phyloP scores from a whole-genome alignment of 2,113 vertebrate species.

The Pristiophorus japonicus region DNA sequence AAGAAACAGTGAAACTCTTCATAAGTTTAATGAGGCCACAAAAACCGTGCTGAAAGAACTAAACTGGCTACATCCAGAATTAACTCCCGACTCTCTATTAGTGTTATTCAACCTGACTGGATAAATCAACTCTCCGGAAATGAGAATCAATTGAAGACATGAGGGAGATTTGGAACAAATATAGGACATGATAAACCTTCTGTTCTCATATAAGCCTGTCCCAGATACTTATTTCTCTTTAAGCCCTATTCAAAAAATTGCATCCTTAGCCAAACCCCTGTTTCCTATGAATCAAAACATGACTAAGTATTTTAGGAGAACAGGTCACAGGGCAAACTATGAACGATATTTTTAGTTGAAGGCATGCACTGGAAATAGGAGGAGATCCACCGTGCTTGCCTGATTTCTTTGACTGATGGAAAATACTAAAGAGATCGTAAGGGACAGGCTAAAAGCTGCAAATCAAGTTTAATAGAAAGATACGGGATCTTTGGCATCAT shows the following conservation, averaged over 20 bases:
- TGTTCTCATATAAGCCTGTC: not conserved
- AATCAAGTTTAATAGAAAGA: not conserved
- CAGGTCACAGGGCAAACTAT: not conserved
- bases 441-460: not conserved
- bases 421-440: not conserved
- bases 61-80: not conserved
- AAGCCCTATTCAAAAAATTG: too few species aligned
- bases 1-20: not conserved
- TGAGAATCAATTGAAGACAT: not conserved
- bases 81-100: not conserved
- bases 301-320: not conserved
- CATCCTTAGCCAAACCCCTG: not conserved
- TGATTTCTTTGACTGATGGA: not conserved
- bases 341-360: not conserved
- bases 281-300: not conserved
- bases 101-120: not conserved
- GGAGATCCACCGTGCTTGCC: not conserved
- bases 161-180: not conserved
- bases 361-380: not conserved
- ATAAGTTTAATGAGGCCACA: not conserved
- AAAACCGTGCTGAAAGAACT: not conserved
- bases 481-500: not conserved
- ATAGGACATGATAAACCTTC: not conserved
- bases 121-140: conserved; percentile 4
- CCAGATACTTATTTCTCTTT: not conserved